These are phyloP conservation scores for Heptranchias perlo DNA, from an alignment of 2,113 vertebrate genomes.

Conservation along the genomic window DNA sequence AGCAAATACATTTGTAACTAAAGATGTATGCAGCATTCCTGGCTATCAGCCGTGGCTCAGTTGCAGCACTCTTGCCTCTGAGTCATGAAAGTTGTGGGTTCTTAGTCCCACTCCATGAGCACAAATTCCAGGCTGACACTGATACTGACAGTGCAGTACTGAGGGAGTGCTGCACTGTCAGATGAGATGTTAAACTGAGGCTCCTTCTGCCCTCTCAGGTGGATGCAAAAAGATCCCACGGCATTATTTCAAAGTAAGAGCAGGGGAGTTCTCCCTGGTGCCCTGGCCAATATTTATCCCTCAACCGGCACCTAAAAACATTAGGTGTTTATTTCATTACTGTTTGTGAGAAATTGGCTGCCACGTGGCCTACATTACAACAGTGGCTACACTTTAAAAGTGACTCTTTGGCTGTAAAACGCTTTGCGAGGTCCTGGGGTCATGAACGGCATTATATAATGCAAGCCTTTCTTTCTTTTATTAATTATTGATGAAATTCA, in stretches of 20 bases:
- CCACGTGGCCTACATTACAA: background rate
- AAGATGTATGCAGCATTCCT: no score
- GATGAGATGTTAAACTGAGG: background rate
- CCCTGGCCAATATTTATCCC: background rate
- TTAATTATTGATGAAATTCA: no score
- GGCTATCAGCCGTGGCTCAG: background rate
- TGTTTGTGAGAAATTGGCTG: background rate
- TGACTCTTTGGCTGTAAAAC: no score
- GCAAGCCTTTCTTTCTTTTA: no score
- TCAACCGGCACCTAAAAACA: background rate
- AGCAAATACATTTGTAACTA: background rate
- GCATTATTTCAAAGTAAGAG: no score
- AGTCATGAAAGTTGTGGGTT: background rate
- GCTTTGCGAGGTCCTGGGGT: no score
- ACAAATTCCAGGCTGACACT: background rate
- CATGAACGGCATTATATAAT: no score
- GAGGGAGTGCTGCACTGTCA: no score
- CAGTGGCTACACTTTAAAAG: no score
- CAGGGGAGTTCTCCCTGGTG: background rate
- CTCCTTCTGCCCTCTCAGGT: no score
- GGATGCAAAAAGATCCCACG: no score
- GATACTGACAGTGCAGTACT: no score
- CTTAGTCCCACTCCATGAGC: background rate
- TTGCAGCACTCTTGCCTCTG: background rate
- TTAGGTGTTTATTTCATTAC: background rate